A percentile compares a stretch with the other conserved stretches of the same genome.
Conservation (phyloP, 2,113 vertebrate species). For the Mustela lutreola region DNA sequence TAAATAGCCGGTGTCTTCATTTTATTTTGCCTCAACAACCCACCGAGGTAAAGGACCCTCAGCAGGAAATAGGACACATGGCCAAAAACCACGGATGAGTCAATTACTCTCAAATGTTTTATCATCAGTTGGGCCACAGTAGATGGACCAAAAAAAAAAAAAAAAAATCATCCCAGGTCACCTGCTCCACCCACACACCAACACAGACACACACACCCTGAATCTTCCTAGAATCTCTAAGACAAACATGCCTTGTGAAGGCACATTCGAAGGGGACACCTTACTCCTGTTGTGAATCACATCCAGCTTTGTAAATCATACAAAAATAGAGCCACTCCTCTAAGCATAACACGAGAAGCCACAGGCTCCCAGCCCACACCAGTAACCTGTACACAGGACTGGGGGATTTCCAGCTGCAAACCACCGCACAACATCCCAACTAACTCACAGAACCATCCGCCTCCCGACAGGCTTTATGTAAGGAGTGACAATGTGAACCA, state of each 20-base stretch:
- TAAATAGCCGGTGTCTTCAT: background rate
- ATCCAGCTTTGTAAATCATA: background rate
- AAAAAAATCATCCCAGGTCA: background rate
- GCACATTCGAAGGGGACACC: background rate
- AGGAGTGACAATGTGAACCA: background rate
- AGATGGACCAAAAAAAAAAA: background rate
- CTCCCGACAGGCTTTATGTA: background rate
- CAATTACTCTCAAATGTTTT: background rate
- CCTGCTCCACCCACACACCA: background rate
- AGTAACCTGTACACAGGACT: background rate
- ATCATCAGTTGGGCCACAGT: background rate
- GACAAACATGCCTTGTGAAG: background rate
- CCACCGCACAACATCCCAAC: background rate
- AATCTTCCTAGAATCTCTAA: background rate
- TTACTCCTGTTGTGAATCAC: background rate
- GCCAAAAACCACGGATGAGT: background rate
- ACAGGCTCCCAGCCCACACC: background rate
- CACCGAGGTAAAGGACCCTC: background rate
- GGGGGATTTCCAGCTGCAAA: background rate
- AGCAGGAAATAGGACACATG: background rate
- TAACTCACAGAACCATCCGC: background rate
- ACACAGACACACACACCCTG: background rate
- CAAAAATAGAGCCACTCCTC: background rate
- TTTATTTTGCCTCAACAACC: background rate
- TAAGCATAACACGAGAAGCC: background rate